Conservation (phyloP, 2,113 vertebrate species). For the Pristiophorus japonicus region DNA sequence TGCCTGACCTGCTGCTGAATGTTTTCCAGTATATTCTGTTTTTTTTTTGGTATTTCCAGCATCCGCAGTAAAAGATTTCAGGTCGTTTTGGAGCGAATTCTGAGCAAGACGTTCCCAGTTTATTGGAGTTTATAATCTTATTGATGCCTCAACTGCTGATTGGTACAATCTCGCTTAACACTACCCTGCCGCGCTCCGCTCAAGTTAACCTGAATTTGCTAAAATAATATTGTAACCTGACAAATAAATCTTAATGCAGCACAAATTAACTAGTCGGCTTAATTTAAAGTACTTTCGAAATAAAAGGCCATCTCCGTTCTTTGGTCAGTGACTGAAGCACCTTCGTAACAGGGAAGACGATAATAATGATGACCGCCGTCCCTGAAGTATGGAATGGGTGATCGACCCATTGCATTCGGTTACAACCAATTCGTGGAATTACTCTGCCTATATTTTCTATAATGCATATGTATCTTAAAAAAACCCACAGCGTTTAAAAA, state of each 20-base stretch:
- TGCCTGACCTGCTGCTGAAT: neutral
- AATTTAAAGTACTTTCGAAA: neutral
- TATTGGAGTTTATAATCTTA: neutral
- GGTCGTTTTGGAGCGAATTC: neutral
- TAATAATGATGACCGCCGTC: neutral
- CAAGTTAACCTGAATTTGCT: neutral
- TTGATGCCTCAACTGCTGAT: neutral
- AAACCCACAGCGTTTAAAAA: neutral
- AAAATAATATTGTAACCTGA: neutral
- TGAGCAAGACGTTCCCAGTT: neutral
- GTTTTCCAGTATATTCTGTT: neutral
- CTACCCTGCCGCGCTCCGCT: neutral
- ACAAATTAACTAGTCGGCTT: neutral
- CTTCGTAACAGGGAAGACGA: neutral
- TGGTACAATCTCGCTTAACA: neutral
- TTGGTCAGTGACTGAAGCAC: neutral
- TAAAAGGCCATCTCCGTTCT: neutral
- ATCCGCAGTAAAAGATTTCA: neutral
- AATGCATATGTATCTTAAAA: neutral
- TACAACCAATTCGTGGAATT: neutral
- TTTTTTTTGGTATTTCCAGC: neutral
- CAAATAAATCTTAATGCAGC: neutral
- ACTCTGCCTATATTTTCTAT: neutral
- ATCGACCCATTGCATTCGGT: neutral
- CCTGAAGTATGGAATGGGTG: neutral